phyloP scores from a whole-genome alignment of 1,140 invertebrate species.

The Nomia melanderi region DNA sequence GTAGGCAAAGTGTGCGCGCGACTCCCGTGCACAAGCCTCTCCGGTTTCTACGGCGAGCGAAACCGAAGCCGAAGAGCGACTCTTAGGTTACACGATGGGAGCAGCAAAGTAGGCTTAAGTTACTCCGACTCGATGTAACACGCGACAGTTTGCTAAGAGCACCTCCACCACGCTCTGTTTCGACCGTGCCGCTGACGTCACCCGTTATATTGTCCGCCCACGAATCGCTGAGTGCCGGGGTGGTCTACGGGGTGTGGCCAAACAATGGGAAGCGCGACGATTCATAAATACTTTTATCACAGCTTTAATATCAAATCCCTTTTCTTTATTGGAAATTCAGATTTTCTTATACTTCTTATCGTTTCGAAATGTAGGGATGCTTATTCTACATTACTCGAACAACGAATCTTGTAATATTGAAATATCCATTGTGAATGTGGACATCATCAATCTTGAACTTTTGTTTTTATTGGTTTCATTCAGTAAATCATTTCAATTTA shows the following conservation, averaged over 20 bases:
- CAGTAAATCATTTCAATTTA: too few species aligned
- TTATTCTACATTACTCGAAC: too few species aligned
- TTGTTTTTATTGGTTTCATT: too few species aligned
- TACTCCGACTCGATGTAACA: constrained; percentile 71
- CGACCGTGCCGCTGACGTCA: constrained; percentile 37
- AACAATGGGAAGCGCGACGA: neutral
- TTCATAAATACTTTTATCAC: neutral
- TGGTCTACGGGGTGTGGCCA: constrained; percentile 1
- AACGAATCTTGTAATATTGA: too few species aligned
- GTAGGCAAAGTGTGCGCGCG: constrained; percentile 37
- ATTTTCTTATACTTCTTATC: too few species aligned
- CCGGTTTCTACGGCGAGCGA: constrained; percentile 65
- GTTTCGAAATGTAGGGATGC: too few species aligned
- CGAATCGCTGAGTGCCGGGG: neutral
- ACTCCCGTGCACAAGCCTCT: constrained; percentile 53
- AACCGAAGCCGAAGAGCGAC: constrained; percentile 73
- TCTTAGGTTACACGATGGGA: constrained; percentile 63
- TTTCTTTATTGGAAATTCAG: too few species aligned
- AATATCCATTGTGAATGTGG: too few species aligned
- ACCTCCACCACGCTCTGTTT: constrained; percentile 73
- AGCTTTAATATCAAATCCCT: too few species aligned
- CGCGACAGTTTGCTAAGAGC: constrained; percentile 76
- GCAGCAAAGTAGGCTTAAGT: constrained; percentile 60
- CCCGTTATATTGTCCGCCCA: constrained; percentile 43
- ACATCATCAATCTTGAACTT: too few species aligned